A percentile compares a stretch with the other conserved stretches of the same genome.
These are phyloP conservation scores for Rhyacophila evoluta DNA, from an alignment of 2,888 invertebrate species.

Conservation along the genomic window DNA sequence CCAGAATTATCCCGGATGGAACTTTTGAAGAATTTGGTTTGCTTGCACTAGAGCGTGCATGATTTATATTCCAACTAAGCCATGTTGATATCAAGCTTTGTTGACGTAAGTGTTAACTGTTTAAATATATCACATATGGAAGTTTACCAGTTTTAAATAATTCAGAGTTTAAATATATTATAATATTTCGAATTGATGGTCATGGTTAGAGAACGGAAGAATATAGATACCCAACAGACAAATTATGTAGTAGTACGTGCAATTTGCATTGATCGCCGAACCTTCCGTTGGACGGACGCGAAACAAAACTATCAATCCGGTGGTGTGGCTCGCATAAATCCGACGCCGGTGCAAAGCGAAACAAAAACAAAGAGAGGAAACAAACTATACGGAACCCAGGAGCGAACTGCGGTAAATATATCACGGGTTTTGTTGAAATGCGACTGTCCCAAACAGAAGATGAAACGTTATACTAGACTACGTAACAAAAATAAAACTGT, in stretches of 20 bases:
- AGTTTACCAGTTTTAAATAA: too few species aligned
- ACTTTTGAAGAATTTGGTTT: too few species aligned
- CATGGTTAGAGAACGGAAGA: too few species aligned
- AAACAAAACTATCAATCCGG: neutral
- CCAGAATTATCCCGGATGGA: too few species aligned
- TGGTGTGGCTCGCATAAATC: constrained; percentile 2
- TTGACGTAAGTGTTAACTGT: too few species aligned
- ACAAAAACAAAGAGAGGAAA: neutral
- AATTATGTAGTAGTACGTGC: neutral
- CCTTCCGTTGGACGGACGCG: constrained; percentile 9
- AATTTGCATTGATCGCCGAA: constrained; percentile 15
- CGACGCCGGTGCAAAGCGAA: neutral
- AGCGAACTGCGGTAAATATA: constrained; percentile 15
- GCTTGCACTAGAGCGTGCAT: too few species aligned
- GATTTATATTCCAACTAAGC: too few species aligned
- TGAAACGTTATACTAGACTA: neutral
- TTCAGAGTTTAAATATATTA: too few species aligned
- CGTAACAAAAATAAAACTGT: too few species aligned
- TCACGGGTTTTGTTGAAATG: constrained; percentile 27
- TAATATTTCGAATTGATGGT: too few species aligned
- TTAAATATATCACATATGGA: too few species aligned
- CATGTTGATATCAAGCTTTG: too few species aligned
- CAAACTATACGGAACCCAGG: neutral
- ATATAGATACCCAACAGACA: neutral
- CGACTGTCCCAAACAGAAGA: neutral